Conservation (phyloP, 2,888 invertebrate species). For the Chrysodeixis includens region DNA sequence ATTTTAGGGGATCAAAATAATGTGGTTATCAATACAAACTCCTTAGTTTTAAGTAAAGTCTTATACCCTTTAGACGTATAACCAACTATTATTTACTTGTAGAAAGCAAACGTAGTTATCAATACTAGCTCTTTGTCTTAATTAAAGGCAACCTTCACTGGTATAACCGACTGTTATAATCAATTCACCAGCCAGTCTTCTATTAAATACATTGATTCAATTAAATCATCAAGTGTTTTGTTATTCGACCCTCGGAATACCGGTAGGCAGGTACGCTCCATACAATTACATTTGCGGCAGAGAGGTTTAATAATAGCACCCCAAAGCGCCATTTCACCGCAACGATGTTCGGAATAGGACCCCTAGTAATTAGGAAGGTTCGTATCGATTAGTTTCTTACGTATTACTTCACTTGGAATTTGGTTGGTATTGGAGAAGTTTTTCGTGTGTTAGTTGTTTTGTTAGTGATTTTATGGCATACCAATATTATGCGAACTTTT, state of each 20-base stretch:
- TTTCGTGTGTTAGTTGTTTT: neutral
- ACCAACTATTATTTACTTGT: no score
- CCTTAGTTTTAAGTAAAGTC: no score
- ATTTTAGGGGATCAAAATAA: no score
- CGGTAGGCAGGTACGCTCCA: neutral
- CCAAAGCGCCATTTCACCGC: constrained; percentile 1
- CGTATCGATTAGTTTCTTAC: neutral
- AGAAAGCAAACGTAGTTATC: no score
- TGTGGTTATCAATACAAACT: no score
- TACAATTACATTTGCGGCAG: neutral
- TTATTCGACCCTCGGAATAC: neutral
- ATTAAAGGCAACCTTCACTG: no score
- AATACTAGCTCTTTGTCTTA: no score
- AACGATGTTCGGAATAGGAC: constrained; percentile 2
- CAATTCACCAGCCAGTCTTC: neutral
- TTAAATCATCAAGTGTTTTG: constrained; percentile 3
- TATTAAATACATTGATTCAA: neutral
- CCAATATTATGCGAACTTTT: no score
- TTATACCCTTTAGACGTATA: no score
- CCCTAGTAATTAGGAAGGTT: constrained; percentile 1
- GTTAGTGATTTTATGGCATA: neutral
- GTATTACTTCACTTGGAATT: neutral
- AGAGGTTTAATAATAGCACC: neutral
- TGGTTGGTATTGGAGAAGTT: neutral
- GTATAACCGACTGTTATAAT: neutral